These are phyloP conservation scores for Megalopta genalis DNA, from an alignment of 1,140 invertebrate genomes.

Conservation along the genomic window DNA sequence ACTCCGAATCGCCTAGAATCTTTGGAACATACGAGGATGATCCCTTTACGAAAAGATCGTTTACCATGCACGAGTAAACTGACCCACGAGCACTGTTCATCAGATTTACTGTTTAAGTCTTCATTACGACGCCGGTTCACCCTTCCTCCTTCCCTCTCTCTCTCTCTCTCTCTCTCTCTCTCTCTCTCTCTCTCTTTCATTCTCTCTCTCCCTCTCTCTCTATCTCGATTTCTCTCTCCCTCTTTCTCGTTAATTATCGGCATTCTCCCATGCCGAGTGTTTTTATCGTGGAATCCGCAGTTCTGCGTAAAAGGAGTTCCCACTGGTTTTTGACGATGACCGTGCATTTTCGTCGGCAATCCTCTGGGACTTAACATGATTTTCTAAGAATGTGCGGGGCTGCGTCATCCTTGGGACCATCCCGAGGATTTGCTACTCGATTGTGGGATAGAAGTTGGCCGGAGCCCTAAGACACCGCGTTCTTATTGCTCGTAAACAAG, in stretches of 20 bases:
- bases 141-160: no score
- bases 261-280: background rate
- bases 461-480: no score
- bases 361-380: background rate
- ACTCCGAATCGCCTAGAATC: constrained; percentile 4
- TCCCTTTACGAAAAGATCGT: background rate
- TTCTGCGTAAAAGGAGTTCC: background rate
- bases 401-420: background rate
- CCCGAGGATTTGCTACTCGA: background rate
- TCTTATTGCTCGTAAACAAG: no score
- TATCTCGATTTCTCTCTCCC: background rate
- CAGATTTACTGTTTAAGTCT: background rate
- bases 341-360: background rate
- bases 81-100: background rate
- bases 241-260: constrained; percentile 7
- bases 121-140: background rate
- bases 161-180: background rate
- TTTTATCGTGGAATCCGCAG: background rate
- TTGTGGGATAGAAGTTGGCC: no score
- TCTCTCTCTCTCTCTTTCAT: no score
- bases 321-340: constrained; percentile 9
- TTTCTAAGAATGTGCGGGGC: background rate
- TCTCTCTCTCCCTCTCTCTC: background rate
- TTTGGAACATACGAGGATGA: constrained; percentile 4
- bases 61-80: constrained; percentile 9